Conservation (phyloP, 2,797 vertebrate species). For the Esox lucius region DNA sequence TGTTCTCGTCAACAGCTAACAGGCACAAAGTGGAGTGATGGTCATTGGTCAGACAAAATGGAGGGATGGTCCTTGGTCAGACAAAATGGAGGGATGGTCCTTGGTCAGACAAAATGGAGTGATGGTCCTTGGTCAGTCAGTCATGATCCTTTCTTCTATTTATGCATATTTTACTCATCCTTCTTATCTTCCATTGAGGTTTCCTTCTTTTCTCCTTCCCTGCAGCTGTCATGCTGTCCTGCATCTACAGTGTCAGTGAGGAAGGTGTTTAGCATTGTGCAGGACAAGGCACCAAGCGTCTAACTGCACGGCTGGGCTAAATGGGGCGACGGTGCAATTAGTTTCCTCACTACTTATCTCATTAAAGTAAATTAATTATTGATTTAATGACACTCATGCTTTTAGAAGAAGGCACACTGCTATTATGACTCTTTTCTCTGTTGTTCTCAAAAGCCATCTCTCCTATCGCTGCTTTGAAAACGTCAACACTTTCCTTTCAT, state of each 20-base stretch:
- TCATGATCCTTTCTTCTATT: not conserved
- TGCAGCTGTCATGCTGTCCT: constrained; percentile 58
- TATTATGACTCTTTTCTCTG: constrained; percentile 76
- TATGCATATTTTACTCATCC: not conserved
- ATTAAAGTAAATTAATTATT: constrained; percentile 99
- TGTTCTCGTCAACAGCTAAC: too few species aligned
- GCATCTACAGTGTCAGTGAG: constrained; percentile 66
- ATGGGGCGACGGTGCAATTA: constrained; percentile 92
- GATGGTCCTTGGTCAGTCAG: not conserved
- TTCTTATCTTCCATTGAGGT: constrained; percentile 28
- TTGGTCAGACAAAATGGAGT: not conserved
- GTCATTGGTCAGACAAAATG: too few species aligned
- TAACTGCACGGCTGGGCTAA: constrained; percentile 80
- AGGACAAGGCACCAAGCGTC: constrained; percentile 48
- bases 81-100: too few species aligned
- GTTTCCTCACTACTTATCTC: constrained; percentile 96
- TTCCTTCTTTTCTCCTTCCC: constrained; percentile 40
- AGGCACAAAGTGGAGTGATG: too few species aligned
- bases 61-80: too few species aligned
- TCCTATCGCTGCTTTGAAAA: constrained; percentile 32
- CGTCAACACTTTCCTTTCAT: not conserved
- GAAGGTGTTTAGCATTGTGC: constrained; percentile 79
- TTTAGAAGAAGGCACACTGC: constrained; percentile 85
- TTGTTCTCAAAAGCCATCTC: constrained; percentile 60
- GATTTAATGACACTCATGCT: constrained; percentile 93